phyloP scores from a whole-genome alignment of 2,797 vertebrate genomes.

The Okamejei kenojei region DNA sequence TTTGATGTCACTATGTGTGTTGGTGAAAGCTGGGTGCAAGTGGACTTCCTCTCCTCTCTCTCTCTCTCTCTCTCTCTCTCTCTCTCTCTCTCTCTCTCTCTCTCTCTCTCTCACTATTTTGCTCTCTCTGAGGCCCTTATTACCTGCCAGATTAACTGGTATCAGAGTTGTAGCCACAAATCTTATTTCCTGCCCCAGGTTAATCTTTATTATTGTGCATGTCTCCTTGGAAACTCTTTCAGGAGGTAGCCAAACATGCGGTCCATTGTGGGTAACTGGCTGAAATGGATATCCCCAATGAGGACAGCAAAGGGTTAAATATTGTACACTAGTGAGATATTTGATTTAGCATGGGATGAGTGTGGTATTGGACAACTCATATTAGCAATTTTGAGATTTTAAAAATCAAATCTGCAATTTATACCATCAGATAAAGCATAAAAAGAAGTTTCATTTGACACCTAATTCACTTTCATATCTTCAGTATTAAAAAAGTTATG shows the following conservation, averaged over 20 bases:
- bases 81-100: not conserved
- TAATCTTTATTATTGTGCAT: not conserved
- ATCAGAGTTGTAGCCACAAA: not conserved
- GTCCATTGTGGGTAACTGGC: not conserved
- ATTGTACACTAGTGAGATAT: not conserved
- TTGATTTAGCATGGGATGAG: not conserved
- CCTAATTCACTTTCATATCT: too few relatives aligned
- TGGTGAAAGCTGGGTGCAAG: not conserved
- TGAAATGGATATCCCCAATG: not conserved
- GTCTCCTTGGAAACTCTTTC: not conserved
- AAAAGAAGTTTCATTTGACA: too few relatives aligned
- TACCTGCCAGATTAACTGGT: not conserved
- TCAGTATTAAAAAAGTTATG: too few relatives aligned
- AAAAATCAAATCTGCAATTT: too few relatives aligned
- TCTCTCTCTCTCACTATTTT: not conserved
- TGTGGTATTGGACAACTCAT: not conserved
- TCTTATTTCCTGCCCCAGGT: not conserved
- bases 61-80: not conserved
- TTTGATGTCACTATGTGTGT: not conserved
- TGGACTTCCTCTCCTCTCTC: not conserved
- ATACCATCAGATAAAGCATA: too few relatives aligned
- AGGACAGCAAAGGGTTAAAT: not conserved
- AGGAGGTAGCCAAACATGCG: too few relatives aligned
- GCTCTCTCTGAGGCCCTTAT: not conserved
- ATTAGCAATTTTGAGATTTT: too few relatives aligned